phyloP scores from a whole-genome alignment of 2,888 invertebrate species.

The Vesta saturnalis region DNA sequence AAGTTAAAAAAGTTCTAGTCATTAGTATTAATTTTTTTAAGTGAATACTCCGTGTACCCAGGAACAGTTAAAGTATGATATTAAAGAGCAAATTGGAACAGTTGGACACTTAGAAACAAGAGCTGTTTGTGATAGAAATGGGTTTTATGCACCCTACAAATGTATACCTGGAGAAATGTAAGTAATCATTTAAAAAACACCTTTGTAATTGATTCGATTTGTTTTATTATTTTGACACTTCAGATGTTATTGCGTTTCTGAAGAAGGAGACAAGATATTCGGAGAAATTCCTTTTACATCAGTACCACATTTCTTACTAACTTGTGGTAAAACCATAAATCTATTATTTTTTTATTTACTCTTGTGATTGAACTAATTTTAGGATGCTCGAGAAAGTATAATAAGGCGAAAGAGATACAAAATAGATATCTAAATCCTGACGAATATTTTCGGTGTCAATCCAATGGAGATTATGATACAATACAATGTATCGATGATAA shows the following conservation, averaged over 20 bases:
- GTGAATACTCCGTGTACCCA: constrained; percentile 55
- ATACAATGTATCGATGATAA: constrained; percentile 69
- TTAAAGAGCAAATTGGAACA: constrained; percentile 60
- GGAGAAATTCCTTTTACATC: constrained; percentile 69
- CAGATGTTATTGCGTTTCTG: constrained; percentile 74
- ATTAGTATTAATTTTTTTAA: constrained; percentile 29
- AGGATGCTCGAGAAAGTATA: constrained; percentile 70
- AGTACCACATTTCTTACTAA: constrained; percentile 62
- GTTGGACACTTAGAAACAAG: constrained; percentile 67
- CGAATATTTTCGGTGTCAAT: constrained; percentile 67
- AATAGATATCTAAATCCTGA: constrained; percentile 56
- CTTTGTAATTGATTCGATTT: not conserved
- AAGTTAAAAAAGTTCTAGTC: not conserved
- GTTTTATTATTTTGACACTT: constrained; percentile 34
- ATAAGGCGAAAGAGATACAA: constrained; percentile 62
- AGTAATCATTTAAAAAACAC: constrained; percentile 48
- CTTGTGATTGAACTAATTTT: constrained; percentile 43
- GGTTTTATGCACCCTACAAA: constrained; percentile 66
- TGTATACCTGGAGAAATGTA: constrained; percentile 77
- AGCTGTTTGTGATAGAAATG: constrained; percentile 72
- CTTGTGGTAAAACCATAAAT: constrained; percentile 65
- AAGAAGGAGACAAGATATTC: constrained; percentile 71
- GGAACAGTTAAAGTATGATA: constrained; percentile 63
- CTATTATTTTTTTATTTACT: not conserved
- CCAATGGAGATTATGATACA: constrained; percentile 74